Percentiles rank a stretch among this genome's conserved stretches.
Evolutionary conservation across 2,113 vertebrate species (phyloP).

Genomic region (Potamarius usumacintae): DNA sequence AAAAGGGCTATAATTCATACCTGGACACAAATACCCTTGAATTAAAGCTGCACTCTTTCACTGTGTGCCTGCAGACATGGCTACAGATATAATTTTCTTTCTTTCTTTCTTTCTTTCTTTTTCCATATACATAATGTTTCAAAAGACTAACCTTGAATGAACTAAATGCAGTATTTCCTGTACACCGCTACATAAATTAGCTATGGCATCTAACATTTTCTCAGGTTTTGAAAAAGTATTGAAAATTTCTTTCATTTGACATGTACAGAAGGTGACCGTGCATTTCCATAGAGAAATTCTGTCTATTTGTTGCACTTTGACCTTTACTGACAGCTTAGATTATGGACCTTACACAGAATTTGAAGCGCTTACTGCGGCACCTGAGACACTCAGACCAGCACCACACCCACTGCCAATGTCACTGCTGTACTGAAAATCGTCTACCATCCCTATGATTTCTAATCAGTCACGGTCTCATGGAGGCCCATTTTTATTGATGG

Average conservation of each 20-base stretch:
- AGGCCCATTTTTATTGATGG: not conserved
- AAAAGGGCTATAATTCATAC: not conserved
- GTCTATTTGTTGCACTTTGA: not conserved
- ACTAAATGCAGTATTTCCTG: not conserved
- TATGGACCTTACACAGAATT: not conserved
- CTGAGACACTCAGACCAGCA: not conserved
- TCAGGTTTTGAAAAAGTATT: not conserved
- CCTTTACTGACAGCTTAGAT: not conserved
- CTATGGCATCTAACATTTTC: not conserved
- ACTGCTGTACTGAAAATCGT: not conserved
- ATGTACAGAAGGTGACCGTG: not conserved
- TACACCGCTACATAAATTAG: not conserved
- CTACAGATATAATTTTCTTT: not conserved
- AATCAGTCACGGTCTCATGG: not conserved
- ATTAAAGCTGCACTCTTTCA: not conserved
- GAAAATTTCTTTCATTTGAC: not conserved
- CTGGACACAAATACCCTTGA: not conserved
- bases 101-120: not conserved
- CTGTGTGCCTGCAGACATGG: not conserved
- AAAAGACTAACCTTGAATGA: not conserved
- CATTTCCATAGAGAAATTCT: not conserved
- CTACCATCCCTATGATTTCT: not conserved
- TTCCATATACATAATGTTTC: not conserved
- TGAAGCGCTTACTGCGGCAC: not conserved
- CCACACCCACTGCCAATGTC: too few species aligned